Evolutionary conservation across 2,797 vertebrate genomes (phyloP).

Genomic region (Clarias fuscus): DNA sequence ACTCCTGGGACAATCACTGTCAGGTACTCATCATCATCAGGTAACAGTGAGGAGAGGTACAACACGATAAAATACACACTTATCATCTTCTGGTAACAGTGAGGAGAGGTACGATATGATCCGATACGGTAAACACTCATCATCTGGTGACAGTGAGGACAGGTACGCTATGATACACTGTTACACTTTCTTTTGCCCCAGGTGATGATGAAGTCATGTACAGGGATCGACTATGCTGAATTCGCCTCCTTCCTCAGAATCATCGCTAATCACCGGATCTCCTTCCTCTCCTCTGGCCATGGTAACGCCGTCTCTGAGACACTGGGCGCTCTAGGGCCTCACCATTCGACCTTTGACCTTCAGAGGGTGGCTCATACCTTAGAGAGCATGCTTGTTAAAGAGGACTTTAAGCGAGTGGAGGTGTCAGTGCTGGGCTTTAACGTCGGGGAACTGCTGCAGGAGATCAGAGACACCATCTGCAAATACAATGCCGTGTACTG

Average conservation of each 20-base stretch:
- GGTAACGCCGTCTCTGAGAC: constrained; percentile 57
- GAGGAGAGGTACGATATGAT: neutral
- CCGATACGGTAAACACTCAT: neutral
- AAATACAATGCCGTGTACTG: constrained; percentile 26
- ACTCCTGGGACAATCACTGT: constrained; percentile 92
- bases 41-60: constrained; percentile 63
- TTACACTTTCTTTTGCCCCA: constrained; percentile 51
- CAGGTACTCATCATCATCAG: constrained; percentile 66
- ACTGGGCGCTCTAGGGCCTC: constrained; percentile 75
- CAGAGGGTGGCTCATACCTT: constrained; percentile 82
- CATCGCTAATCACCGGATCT: constrained; percentile 83
- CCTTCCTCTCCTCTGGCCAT: constrained; percentile 67
- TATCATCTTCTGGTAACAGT: neutral
- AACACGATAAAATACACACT: neutral
- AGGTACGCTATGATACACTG: neutral
- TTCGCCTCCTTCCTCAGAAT: constrained; percentile 89
- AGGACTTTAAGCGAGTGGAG: constrained; percentile 86
- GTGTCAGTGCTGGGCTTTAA: constrained; percentile 66
- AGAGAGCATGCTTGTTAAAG: constrained; percentile 82
- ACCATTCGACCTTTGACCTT: constrained; percentile 88
- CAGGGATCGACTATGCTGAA: constrained; percentile 88
- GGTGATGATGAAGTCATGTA: constrained; percentile 85
- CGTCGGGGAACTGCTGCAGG: constrained; percentile 76
- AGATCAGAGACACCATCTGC: constrained; percentile 76
- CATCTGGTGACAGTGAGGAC: neutral